A percentile compares a stretch with the other conserved stretches of the same genome.
phyloP scores from a whole-genome alignment of 2,113 vertebrate genomes.

The Larimichthys crocea region DNA sequence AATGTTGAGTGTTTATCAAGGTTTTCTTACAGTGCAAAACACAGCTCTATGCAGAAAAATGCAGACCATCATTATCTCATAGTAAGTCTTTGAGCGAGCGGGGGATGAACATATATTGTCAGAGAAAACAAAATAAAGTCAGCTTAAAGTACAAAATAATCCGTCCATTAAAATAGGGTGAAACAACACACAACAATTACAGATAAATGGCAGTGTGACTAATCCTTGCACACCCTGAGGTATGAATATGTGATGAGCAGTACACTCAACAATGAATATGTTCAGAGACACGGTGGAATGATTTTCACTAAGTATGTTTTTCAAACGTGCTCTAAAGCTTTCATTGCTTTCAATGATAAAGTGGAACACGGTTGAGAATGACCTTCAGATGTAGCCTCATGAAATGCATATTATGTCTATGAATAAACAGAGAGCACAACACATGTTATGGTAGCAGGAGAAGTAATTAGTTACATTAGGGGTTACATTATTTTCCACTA shows the following conservation, averaged over 20 bases:
- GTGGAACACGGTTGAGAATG: neutral
- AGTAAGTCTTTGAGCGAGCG: neutral
- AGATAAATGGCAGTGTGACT: conserved; percentile 60
- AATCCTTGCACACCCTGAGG: conserved; percentile 59
- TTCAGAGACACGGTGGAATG: conserved; percentile 4
- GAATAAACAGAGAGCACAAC: neutral
- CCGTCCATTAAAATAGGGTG: conserved; percentile 54
- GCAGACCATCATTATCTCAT: neutral
- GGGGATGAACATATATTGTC: neutral
- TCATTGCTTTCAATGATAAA: neutral
- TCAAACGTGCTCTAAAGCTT: neutral
- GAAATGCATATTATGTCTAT: neutral
- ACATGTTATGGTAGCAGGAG: neutral
- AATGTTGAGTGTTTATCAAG: conserved; percentile 25
- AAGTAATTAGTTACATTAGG: neutral
- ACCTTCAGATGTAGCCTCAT: neutral
- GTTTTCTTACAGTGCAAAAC: conserved; percentile 13
- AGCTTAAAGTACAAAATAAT: conserved; percentile 45
- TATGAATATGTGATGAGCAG: conserved; percentile 34
- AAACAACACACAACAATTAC: conserved; percentile 47
- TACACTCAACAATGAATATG: conserved; percentile 16
- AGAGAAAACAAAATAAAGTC: conserved; percentile 24
- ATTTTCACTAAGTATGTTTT: neutral
- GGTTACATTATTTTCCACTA: no score
- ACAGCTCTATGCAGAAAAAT: neutral